Percentiles rank a stretch among this genome's conserved stretches.
phyloP scores from a whole-genome alignment of 2,113 vertebrate genomes.

The Neodon shergylaensis region DNA sequence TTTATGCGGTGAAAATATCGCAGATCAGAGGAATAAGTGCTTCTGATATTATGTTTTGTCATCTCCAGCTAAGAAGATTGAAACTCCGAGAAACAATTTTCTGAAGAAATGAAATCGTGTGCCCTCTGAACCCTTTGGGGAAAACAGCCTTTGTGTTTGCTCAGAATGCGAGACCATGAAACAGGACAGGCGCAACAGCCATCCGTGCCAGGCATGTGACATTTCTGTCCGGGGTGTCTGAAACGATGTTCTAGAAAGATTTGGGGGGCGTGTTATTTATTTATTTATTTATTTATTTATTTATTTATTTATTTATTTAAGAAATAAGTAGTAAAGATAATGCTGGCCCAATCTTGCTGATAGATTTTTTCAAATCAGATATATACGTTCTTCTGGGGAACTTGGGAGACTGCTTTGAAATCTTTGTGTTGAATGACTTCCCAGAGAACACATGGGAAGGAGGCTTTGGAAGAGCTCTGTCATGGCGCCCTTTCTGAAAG shows the following conservation, averaged over 20 bases:
- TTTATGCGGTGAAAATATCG: conserved; percentile 98
- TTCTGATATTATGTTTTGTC: conserved; percentile 99
- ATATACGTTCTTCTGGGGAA: conserved; percentile 82
- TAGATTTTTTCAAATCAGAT: conserved; percentile 82
- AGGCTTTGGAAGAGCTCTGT: not conserved
- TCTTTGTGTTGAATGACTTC: conserved; percentile 70
- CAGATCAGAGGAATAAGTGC: conserved; percentile 99
- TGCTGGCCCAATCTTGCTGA: conserved; percentile 82
- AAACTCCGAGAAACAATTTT: conserved; percentile 99
- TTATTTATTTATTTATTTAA: conserved; percentile 84
- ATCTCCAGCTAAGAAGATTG: conserved; percentile 98
- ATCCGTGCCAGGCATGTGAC: conserved; percentile 91
- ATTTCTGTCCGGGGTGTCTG: conserved; percentile 85
- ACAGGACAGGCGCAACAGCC: conserved; percentile 95
- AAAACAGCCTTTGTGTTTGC: conserved; percentile 93
- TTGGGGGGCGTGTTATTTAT: conserved; percentile 74
- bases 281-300: conserved; percentile 79
- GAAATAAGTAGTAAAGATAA: conserved; percentile 86
- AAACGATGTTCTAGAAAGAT: conserved; percentile 86
- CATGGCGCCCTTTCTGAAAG: conserved; percentile 26
- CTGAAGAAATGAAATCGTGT: conserved; percentile 99
- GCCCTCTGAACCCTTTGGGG: conserved; percentile 97
- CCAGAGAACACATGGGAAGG: conserved; percentile 59
- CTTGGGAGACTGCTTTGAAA: conserved; percentile 81
- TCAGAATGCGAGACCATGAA: conserved; percentile 96